These are phyloP conservation scores for Etia nguti DNA, from an alignment of 2,113 vertebrate species.

Conservation along the genomic window DNA sequence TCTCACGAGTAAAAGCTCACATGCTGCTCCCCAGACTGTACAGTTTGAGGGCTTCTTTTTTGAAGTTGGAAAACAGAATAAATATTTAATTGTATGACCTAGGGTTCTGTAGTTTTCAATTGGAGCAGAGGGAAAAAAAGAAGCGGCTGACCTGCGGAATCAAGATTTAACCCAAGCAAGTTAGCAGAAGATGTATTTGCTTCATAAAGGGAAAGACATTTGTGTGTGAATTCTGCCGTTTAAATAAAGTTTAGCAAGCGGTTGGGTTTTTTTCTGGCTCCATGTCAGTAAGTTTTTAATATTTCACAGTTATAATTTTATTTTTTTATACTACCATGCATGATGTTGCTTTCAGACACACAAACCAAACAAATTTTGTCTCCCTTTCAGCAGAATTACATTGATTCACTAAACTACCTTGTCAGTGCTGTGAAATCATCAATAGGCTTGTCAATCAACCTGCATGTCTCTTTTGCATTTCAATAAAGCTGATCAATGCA, in stretches of 20 bases:
- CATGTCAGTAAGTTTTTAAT: not conserved
- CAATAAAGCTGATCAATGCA: conserved; percentile 24
- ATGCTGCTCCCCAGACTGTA: not conserved
- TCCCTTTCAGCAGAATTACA: conserved; percentile 14
- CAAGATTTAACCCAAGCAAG: not conserved
- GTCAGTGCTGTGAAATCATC: conserved; percentile 23
- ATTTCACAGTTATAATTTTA: not conserved
- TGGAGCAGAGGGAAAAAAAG: not conserved
- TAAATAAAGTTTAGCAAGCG: not conserved
- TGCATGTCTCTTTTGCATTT: conserved; percentile 23
- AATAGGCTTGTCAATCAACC: not conserved
- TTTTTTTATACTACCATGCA: not conserved
- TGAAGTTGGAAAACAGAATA: conserved; percentile 37
- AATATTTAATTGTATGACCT: conserved; percentile 53
- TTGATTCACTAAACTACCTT: conserved; percentile 18
- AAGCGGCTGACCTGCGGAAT: not conserved
- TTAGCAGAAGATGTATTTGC: not conserved
- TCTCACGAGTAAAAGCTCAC: not conserved
- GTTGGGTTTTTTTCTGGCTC: not conserved
- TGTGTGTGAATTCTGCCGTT: not conserved
- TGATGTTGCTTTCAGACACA: not conserved
- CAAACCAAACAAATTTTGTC: not conserved
- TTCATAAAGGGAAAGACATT: not conserved
- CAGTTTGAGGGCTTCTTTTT: not conserved
- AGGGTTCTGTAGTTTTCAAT: not conserved